Evolutionary conservation across 2,888 invertebrate species (phyloP), one percentile per base, ranked within the genome.

Genomic region (Tetranychus truncatus): DNA sequence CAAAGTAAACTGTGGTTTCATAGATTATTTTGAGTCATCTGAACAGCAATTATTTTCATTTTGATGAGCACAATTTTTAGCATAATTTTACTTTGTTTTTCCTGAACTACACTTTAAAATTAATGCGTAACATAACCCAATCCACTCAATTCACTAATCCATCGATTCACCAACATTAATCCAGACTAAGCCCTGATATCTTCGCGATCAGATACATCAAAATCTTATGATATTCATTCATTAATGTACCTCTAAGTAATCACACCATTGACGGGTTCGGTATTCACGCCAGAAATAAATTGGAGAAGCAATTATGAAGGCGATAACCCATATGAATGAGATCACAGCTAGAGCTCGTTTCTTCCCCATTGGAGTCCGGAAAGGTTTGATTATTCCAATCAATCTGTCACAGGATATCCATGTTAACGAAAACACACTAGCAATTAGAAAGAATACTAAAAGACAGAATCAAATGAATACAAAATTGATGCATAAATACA

Each of bases 351-450:
- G 11, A 0, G 89, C 88, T 4, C 86, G 86, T 66, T 85, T 85
- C 73, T 86, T 86, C 0, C 88, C 88, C 73, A 91, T 82, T 78
- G 89, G 86, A 0, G 88, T 88, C 78, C 89, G 89, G 79, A 87
- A 84, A 0, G 90, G 89, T 76, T 89, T 82, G 0, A 89, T 89
- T 67, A 92, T 55, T 8, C 90, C 90, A 4, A 91, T 89, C 45
- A 92, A 84, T 24, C 92, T 86, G 81, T 92, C 91, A 80, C 91
- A 91, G 74, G 90, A 91, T 0, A 92, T 89, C 34, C 88, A 86
- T 65, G 89, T 88, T 76, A 92, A 85, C 76, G 89, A 91, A 77
- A 89, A 86, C 0, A 92, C 89, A 72, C 89, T 89, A 3, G 90
- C 88, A 74, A 92, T 84, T 1, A 92, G 85, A 74, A 90, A 85